A percentile compares a stretch with the other conserved stretches of the same genome.
phyloP scores from a whole-genome alignment of 2,113 vertebrate genomes.

The Seriola dumerili region DNA sequence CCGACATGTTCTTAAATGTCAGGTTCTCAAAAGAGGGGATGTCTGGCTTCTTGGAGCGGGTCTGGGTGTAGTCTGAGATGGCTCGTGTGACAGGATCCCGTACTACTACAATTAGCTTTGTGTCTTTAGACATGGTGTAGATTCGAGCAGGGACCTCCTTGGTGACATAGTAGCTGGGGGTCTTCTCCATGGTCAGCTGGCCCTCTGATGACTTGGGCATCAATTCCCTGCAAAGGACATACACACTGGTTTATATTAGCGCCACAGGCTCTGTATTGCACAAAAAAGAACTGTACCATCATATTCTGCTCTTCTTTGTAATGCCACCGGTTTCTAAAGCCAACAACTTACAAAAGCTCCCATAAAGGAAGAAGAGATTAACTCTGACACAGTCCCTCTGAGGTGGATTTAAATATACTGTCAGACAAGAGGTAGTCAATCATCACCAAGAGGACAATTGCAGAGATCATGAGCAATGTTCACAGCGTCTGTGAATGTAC shows the following conservation, averaged over 20 bases:
- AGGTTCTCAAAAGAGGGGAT: slow-evolving; percentile 94
- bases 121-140: slow-evolving; percentile 92
- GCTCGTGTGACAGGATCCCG: slow-evolving; percentile 94
- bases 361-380: slow-evolving; percentile 16
- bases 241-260: slow-evolving; percentile 37
- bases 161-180: slow-evolving; percentile 95
- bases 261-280: neutral
- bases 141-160: slow-evolving; percentile 93
- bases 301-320: neutral
- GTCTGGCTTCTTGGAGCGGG: slow-evolving; percentile 93
- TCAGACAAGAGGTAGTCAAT: slow-evolving; percentile 25
- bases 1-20: slow-evolving; percentile 92
- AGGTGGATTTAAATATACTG: slow-evolving; percentile 39
- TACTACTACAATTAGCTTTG: slow-evolving; percentile 94
- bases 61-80: slow-evolving; percentile 97
- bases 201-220: slow-evolving; percentile 94
- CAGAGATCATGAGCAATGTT: slow-evolving; percentile 23
- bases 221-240: slow-evolving; percentile 84
- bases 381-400: slow-evolving; percentile 17
- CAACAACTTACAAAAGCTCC: slow-evolving; percentile 4
- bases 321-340: neutral
- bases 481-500: slow-evolving; percentile 1
- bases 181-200: slow-evolving; percentile 98
- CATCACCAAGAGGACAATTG: slow-evolving; percentile 41
- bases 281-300: neutral